Conservation (phyloP, 2,113 vertebrate genomes). For the Physeter macrocephalus region DNA sequence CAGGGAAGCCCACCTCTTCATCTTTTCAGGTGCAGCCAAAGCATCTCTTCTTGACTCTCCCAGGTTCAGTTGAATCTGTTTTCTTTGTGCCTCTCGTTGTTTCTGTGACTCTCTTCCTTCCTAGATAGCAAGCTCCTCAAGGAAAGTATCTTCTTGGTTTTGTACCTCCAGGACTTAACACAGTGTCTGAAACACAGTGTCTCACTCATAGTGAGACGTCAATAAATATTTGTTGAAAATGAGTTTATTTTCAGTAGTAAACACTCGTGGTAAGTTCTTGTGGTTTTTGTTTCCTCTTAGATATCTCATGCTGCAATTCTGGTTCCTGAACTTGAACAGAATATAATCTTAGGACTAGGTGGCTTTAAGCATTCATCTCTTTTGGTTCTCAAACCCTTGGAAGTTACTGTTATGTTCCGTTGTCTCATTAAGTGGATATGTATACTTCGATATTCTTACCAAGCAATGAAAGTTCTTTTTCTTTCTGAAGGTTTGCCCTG, state of each 20-base stretch:
- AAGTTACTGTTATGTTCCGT: not conserved
- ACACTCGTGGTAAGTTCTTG: not conserved
- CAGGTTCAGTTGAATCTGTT: not conserved
- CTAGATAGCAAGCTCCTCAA: not conserved
- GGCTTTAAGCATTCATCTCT: not conserved
- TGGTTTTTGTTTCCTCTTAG: not conserved
- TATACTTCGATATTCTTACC: not conserved
- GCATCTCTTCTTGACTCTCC: not conserved
- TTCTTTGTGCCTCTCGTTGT: not conserved
- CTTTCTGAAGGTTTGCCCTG: slow-evolving; percentile 88
- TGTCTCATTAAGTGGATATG: not conserved
- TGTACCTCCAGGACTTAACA: not conserved
- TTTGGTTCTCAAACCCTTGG: not conserved
- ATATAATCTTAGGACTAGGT: not conserved
- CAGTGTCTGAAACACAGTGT: not conserved
- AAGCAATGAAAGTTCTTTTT: not conserved
- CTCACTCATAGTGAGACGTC: not conserved
- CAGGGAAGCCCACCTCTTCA: no score
- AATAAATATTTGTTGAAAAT: not conserved
- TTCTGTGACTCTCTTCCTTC: not conserved
- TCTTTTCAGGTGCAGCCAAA: not conserved
- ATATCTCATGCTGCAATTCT: not conserved
- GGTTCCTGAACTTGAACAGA: not conserved
- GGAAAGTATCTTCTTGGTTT: not conserved
- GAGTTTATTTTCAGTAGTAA: not conserved